Evolutionary conservation across 2,797 vertebrate genomes (phyloP), one percentile per base, ranked within the genome.

Genomic region (Enteromius fasciolatus): DNA sequence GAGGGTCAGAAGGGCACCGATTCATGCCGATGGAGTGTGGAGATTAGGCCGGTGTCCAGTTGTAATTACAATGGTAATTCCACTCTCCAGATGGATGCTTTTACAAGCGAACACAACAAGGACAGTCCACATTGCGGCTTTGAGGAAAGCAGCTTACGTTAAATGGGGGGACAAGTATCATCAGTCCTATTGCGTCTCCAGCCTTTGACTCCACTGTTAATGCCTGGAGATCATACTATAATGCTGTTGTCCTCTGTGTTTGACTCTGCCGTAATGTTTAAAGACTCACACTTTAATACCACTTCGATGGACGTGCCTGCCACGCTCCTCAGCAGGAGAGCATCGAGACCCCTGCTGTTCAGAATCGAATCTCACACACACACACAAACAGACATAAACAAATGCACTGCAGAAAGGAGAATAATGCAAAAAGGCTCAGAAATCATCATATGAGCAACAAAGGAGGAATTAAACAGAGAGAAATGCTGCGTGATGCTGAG

Each of bases 31-130:
- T 82, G 33, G 66, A 83, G 63, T 82, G 64, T 69, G 61, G 69
- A 85, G 87, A 90, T 90, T 89, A 90, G 48, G 68, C 69, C 68
- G 70, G 81, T 52, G 72, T 78, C 75, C 84, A 68, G 76, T 80
- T 84, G 86, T 89, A 88, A 89, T 90, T 88, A 88, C 85, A 86
- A 81, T 84, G 72, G 82, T 87, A 87, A 89, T 80, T 82, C 83
- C 70, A 77, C 81, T 81, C 48, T 83, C 83, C 87, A 80, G 80
- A 86, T 86, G 83, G 82, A 84, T 82, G 74, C 86, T 82, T 85
- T 82, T 80, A 87, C 77, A 85, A 83, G 74, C 63, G 8, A 41
- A 81, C 73, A 41, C 78, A 89, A 82, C 87, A 87, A 83, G 85
- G 78, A 48, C 33, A 1, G 64, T 67, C 74, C 66, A 64, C 57